Base-by-base conservation (phyloP, 2,888 invertebrate species). In the Penaeus monodon region DNA sequence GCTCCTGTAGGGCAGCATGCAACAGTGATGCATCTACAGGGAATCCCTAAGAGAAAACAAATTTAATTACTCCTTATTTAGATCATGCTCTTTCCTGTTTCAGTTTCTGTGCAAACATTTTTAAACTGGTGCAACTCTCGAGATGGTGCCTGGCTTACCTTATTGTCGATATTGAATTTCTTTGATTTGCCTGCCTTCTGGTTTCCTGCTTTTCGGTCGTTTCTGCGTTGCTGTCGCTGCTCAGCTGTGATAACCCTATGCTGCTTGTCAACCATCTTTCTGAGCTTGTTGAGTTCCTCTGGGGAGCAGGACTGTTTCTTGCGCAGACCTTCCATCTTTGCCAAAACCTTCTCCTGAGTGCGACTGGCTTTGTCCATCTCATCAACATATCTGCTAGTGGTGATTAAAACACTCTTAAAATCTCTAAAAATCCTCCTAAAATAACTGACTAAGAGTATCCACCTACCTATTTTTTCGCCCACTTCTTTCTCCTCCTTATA, bases 271-370 rank as follows among this genome's bases (percentile, higher is more conserved):
- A 88, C 84, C 80, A 88, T 81, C 27, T 88, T 88, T 4, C 88
- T 65, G n/a, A 88, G 84, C 38, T 88, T 84, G 44, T 65, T 88
- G 12, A 88, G 44, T 65, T 88, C 84, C 74, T 84, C 88, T 27
- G 80, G 64, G 57, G 81, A 84, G n/a, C 88, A 88, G 10, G 76
- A 68, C 70, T 84, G 84, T 38, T 88, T 88, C 68, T 84, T 84
- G 33, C 88, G 79, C 49, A 88, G 81, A 4, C 84, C 88, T 73
- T 84, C 88, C 88, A 88, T 88, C 81, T 88, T 88, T 63, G 88
- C 88, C 29, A 88, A 63, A 22, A 88, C 84, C 29, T 88, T 88
- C 68, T 84, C 88, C 24, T 88, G 88, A 17, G 84, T 77, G n/a
- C 88, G 88, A 20, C 65, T 84, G 57, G 68, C 70, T 57, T 76